Percentiles rank a stretch among this genome's conserved stretches.
Evolutionary conservation across 1,140 invertebrate species (phyloP).

Genomic region (Lethrus apterus): DNA sequence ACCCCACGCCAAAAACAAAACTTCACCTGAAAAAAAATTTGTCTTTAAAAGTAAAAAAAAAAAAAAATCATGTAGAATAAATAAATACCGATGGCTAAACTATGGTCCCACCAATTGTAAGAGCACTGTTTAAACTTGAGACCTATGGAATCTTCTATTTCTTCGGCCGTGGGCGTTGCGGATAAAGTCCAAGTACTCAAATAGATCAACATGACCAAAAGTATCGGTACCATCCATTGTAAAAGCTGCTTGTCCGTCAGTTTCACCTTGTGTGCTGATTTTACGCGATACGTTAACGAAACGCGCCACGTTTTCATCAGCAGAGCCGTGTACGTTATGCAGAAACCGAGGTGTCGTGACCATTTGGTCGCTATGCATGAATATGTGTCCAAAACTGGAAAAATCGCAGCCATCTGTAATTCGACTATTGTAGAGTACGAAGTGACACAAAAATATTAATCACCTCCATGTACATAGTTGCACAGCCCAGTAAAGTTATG

Average conservation of each 20-base stretch:
- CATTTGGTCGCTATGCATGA: slow-evolving; percentile 85
- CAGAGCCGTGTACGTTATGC: slow-evolving; percentile 82
- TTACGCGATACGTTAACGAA: slow-evolving; percentile 87
- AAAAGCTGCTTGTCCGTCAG: slow-evolving; percentile 83
- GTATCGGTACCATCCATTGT: slow-evolving; percentile 85
- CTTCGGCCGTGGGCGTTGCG: slow-evolving; percentile 67
- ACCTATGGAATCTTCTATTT: slow-evolving; percentile 63
- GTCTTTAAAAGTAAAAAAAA: neutral
- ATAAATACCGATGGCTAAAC: slow-evolving; percentile 68
- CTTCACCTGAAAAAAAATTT: slow-evolving; percentile 59
- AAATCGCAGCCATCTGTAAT: slow-evolving; percentile 81
- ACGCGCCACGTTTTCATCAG: slow-evolving; percentile 93
- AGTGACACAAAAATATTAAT: slow-evolving; percentile 15
- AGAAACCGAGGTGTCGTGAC: slow-evolving; percentile 85
- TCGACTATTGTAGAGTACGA: slow-evolving; percentile 13
- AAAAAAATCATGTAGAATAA: neutral
- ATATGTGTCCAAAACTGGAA: slow-evolving; percentile 70
- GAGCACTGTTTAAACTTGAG: slow-evolving; percentile 83
- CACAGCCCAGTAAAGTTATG: slow-evolving; percentile 78
- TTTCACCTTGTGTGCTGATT: slow-evolving; percentile 87
- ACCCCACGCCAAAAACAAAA: slow-evolving; percentile 83
- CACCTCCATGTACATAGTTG: slow-evolving; percentile 87
- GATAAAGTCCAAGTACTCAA: slow-evolving; percentile 83
- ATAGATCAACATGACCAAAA: slow-evolving; percentile 82
- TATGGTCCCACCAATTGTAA: slow-evolving; percentile 91